Base-by-base conservation (phyloP, 2,888 invertebrate genomes). In the Morpho helenor region DNA sequence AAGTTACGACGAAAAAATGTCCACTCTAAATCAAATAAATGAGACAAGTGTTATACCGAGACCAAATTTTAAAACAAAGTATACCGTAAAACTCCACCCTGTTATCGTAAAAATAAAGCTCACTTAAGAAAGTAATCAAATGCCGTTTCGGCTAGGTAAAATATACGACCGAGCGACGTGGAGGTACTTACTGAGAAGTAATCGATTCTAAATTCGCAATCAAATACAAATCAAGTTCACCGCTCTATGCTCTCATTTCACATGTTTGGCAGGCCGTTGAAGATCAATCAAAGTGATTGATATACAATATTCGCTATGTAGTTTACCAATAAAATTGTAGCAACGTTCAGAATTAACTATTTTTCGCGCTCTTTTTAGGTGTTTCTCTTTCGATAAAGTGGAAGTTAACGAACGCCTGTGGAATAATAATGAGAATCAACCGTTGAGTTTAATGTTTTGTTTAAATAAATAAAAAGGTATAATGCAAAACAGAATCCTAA, bases 201-300 rank as follows among this genome's bases (percentile, higher is more conserved):
- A 62, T 57, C 53, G 44, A 53, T 52, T 59, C 51, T 48, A 49
- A 56, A 61, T 61, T 53, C 44, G 39, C 52, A 47, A 42, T 57
- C 45, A 48, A 52, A 59, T 56, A 58, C 50, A 59, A 62, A 59
- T 59, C 56, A 57, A 52, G 59, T 59, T 59, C 52, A 56, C 42
- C 43, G 44, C 43, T 48, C 52, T 9, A n/a, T 44, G 16, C 41
- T 54, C 49, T 54, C 22, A 50, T 53, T 48, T 41, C 44, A 48
- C 42, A 57, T 53, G 43, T 57, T 62, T 49, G 49, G 39, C 49
- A 47, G 43, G 49, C 44, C 49, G 39, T 55, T 52, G 45, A 45
- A 54, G 47, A 62, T 62, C 51, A 51, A 59, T 62, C 56, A 52
- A 42, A 40, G 56, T 59, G 58, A 56, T 61, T 58, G 56, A 61